A percentile compares a stretch with the other conserved stretches of the same genome.
These are phyloP conservation scores for Aphelenchoides besseyi DNA, from an alignment of 1,140 invertebrate genomes.

Conservation along the genomic window DNA sequence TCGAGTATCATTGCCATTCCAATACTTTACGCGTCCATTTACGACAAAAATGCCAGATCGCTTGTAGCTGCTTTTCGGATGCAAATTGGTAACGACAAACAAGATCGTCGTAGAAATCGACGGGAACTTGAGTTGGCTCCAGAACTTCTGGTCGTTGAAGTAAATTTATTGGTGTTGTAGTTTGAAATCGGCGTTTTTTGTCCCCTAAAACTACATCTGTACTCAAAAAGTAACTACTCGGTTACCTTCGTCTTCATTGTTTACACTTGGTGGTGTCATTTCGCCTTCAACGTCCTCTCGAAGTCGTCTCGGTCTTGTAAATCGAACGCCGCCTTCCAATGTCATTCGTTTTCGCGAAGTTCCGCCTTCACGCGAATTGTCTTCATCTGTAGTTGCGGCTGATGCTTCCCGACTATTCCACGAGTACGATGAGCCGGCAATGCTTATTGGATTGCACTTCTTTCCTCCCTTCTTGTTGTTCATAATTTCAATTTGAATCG, in stretches of 20 bases:
- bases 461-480: not conserved
- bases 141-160: not conserved
- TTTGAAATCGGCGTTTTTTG: not conserved
- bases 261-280: not conserved
- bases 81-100: conserved; percentile 13
- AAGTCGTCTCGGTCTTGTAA: not conserved
- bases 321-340: not conserved
- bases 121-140: not conserved
- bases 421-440: not conserved
- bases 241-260: not conserved
- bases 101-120: not conserved
- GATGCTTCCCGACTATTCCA: conserved; percentile 3
- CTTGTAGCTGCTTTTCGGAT: conserved; percentile 2
- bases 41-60: conserved; percentile 1
- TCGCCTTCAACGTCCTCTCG: not conserved
- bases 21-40: not conserved
- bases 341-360: not conserved
- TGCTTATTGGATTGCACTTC: no score
- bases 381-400: not conserved
- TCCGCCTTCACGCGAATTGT: not conserved
- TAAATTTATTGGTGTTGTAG: not conserved
- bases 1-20: conserved; percentile 13
- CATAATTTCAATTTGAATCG: not conserved
- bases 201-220: conserved; percentile 6
- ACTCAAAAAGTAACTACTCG: not conserved